Base-by-base conservation (phyloP, 2,113 vertebrate species). In the Oriolus oriolus region DNA sequence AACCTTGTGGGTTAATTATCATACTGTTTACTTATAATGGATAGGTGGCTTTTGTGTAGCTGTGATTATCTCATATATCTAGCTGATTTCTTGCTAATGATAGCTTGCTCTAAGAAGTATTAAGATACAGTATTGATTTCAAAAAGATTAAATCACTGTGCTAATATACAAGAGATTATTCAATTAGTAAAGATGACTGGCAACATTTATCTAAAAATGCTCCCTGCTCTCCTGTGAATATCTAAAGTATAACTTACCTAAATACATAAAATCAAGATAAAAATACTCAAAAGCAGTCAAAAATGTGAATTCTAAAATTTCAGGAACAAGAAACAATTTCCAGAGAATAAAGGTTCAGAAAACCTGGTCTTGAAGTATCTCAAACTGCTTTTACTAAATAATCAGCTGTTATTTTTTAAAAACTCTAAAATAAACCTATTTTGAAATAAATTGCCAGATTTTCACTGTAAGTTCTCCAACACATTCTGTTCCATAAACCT, bases 121-220 rank as follows among this genome's bases (percentile, higher is more conserved):
- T 90, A 80, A 77, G 56, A 83, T 31, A 84, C 0, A 0, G 45
- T 86, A 94, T 86, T 84, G 90, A 95, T 86, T 92, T 92, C 24
- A 94, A 84, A 84, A 86, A 66, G 59, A 35, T 52, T 70, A 3
- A 77, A 54, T 71, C 39, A 47, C 28, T 74, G 33, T 63, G 47
- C 42, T 70, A 90, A 90, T 90, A 88, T 28, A 88, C 26, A 88
- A 66, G 50, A 81, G 42, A 86, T 84, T 89, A 90, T 84, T 93
- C 63, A 88, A 95, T 90, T 95, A 95, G 71, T 69, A 87, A 90
- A 95, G 68, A 86, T 78, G 71, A 86, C 33, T 73, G 33, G 41
- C 26, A 90, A 77, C 22, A 70, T 70, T 77, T 22, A 63, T 47
- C 31, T 93, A 37, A 90, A 95, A 87, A 59, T 35, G 35, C 8